Evolutionary conservation across 1,140 invertebrate species (phyloP).

Genomic region (Scaptodrosophila lebanonensis): DNA sequence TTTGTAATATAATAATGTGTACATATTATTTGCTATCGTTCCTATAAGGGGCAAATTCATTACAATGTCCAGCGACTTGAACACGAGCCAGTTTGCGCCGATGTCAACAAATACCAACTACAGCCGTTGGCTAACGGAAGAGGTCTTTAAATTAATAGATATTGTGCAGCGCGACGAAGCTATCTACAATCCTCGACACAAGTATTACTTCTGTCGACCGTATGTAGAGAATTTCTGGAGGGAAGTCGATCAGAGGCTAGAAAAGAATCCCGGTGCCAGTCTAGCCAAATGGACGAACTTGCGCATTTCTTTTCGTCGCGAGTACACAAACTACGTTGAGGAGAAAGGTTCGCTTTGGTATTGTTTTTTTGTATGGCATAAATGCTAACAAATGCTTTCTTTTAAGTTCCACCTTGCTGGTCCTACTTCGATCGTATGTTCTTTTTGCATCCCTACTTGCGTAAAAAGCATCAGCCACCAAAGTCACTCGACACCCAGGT

Average conservation of each 20-base stretch:
- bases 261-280: slow-evolving; percentile 74
- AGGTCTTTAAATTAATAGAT: slow-evolving; percentile 72
- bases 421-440: slow-evolving; percentile 75
- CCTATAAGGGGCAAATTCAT: too few species aligned
- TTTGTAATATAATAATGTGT: slow-evolving; percentile 13
- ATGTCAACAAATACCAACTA: slow-evolving; percentile 40
- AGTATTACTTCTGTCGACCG: slow-evolving; percentile 73
- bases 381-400: too few species aligned
- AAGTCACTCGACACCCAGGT: slow-evolving; percentile 68
- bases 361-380: too few species aligned
- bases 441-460: slow-evolving; percentile 67
- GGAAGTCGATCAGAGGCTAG: slow-evolving; percentile 65
- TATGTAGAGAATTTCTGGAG: slow-evolving; percentile 76
- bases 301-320: slow-evolving; percentile 68
- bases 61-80: slow-evolving; percentile 52
- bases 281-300: slow-evolving; percentile 76
- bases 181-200: slow-evolving; percentile 72
- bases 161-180: slow-evolving; percentile 72
- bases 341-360: too few species aligned
- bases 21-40: neutral
- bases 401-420: slow-evolving; percentile 73
- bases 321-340: slow-evolving; percentile 70
- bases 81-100: slow-evolving; percentile 39
- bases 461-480: slow-evolving; percentile 68
- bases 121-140: slow-evolving; percentile 67